Percentiles rank a stretch among this genome's conserved stretches.
These are phyloP conservation scores for Spinibarbus caldwelli DNA, from an alignment of 2,797 vertebrate genomes.

Conservation along the genomic window DNA sequence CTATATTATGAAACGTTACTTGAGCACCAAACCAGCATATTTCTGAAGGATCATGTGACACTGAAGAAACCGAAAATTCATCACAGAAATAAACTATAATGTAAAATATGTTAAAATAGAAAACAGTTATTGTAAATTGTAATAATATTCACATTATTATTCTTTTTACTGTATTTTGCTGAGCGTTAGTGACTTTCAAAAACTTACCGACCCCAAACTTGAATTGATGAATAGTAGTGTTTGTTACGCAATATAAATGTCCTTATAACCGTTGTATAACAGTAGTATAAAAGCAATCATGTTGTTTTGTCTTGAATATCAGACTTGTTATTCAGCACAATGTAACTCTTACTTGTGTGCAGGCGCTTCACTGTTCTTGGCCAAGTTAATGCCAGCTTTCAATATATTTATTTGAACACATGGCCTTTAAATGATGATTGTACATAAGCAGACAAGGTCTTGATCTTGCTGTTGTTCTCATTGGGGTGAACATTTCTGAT, in stretches of 20 bases:
- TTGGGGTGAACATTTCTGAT: constrained; percentile 38
- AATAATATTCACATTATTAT: background rate
- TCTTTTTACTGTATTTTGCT: background rate
- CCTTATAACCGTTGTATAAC: background rate
- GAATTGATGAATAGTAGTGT: background rate
- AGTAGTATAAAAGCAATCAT: background rate
- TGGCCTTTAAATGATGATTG: constrained; percentile 30
- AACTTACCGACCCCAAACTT: background rate
- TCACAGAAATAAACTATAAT: background rate
- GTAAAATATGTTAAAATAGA: background rate
- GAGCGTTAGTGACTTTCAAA: background rate
- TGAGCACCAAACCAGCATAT: too few relatives aligned
- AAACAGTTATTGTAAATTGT: background rate
- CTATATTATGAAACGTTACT: too few relatives aligned
- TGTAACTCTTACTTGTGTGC: background rate
- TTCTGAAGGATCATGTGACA: too few relatives aligned
- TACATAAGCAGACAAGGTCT: constrained; percentile 3
- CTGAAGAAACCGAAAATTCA: background rate
- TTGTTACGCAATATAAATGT: background rate
- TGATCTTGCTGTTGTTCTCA: constrained; percentile 12
- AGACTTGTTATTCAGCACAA: constrained; percentile 4
- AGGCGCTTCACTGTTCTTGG: background rate
- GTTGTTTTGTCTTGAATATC: background rate
- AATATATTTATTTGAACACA: constrained; percentile 23
- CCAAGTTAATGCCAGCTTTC: background rate